Conservation (phyloP, 2,888 invertebrate genomes). For the Folsomia candida region DNA sequence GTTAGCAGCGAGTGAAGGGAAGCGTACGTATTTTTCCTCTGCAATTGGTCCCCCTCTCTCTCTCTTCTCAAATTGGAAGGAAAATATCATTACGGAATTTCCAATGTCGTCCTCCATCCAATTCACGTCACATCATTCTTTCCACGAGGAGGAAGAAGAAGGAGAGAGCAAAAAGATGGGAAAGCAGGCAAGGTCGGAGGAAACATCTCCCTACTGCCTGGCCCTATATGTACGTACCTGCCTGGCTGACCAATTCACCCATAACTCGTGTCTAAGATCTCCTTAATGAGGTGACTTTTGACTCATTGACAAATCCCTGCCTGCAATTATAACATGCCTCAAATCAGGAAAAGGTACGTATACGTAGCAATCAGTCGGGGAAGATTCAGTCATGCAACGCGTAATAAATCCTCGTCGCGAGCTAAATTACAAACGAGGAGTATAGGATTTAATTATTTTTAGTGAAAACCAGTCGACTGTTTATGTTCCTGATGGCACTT, state of each 20-base stretch:
- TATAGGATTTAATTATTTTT: too few relatives aligned
- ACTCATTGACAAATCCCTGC: too few relatives aligned
- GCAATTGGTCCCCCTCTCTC: slow-evolving; percentile 29
- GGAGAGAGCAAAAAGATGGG: too few relatives aligned
- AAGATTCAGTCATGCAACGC: too few relatives aligned
- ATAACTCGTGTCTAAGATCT: too few relatives aligned
- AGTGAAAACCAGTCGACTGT: too few relatives aligned
- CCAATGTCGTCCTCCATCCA: slow-evolving; percentile 11
- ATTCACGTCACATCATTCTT: background rate
- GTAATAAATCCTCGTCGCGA: too few relatives aligned
- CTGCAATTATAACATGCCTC: too few relatives aligned
- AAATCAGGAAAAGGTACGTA: too few relatives aligned
- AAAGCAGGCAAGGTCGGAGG: too few relatives aligned
- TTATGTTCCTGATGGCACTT: too few relatives aligned
- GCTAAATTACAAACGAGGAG: too few relatives aligned
- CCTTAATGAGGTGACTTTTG: background rate
- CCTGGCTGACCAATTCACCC: background rate
- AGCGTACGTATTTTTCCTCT: background rate
- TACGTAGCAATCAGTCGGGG: background rate
- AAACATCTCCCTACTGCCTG: background rate
- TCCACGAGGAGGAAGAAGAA: background rate
- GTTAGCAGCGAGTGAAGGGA: background rate
- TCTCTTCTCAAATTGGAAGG: slow-evolving; percentile 42
- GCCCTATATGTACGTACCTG: background rate
- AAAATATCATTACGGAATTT: slow-evolving; percentile 46